phyloP scores from a whole-genome alignment of 2,797 vertebrate genomes.

The Lepilemur septentrionalis region DNA sequence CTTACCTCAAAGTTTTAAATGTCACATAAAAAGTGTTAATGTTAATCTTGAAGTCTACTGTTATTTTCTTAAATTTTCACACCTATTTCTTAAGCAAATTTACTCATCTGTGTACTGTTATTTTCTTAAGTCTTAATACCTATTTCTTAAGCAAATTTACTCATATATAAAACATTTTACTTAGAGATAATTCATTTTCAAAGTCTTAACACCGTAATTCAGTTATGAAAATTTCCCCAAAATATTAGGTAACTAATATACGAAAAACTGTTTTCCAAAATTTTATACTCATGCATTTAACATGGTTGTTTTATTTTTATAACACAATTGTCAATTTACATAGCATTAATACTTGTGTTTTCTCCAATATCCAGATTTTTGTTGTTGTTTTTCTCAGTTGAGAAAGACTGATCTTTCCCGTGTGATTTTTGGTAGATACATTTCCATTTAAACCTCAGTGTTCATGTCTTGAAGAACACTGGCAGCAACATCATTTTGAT shows the following conservation, averaged over 20 bases:
- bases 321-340: not conserved
- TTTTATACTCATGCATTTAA: not conserved
- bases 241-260: not conserved
- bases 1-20: not conserved
- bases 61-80: not conserved
- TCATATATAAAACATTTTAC: not conserved
- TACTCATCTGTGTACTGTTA: not conserved
- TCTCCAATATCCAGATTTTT: not conserved
- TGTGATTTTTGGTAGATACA: not conserved
- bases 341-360: not conserved
- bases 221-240: not conserved
- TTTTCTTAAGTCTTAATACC: not conserved
- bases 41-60: not conserved
- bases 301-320: not conserved
- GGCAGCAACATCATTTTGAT: not conserved
- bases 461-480: not conserved
- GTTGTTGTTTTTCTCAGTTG: not conserved
- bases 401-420: not conserved
- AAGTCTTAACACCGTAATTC: not conserved
- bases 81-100: not conserved
- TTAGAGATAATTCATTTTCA: not conserved
- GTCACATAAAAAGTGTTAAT: not conserved
- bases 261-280: not conserved
- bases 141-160: not conserved
- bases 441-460: not conserved